Base-by-base conservation (phyloP, 2,113 vertebrate species). In the Xerus inauris region DNA sequence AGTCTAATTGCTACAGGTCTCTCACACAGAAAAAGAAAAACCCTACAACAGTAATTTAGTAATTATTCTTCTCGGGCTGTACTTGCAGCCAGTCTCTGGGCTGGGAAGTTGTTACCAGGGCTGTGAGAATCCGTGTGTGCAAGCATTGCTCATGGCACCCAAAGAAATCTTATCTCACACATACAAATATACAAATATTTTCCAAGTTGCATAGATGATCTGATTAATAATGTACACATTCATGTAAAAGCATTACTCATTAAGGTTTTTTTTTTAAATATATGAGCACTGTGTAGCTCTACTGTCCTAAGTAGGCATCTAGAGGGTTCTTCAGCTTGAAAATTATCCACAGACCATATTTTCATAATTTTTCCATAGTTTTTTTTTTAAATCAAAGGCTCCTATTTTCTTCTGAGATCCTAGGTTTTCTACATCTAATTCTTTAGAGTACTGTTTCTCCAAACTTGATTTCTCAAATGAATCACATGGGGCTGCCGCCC, bases 131-230 rank as follows among this genome's bases (percentile, higher is more conserved):
- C 47, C 19, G 4, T 64, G 8, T 45, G 26, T 79, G 62, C n/a
- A 90, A 95, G 62, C 54, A 91, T 64, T 67, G 67, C 77, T 90
- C 83, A 47, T 38, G 45, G 32, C 75, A 49, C 30, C 35, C 30
- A 73, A 93, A 96, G 65, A 86, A 73, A 87, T 4, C 76, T 47
- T 62, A 67, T 51, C 89, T 28, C 19, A 89, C 38, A 77, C 42
- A 69, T 62, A 84, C 51, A 87, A 89, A 72, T 42, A 87, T 67
- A 42, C 6, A 35, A 89, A 28, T 89, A 32, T 81, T 96, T 96
- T 77, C 89, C 86, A 94, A 89, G 57, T 81, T 88, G 35, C 40
- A 62, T 49, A 84, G 82, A 87, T 91, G 71, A 92, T 90, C 47
- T 95, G 64, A 93, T 95, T 94, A 88, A 95, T 93, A 75, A 64